Base-by-base conservation (phyloP, 35 echinoderm and acorn worm species). In the Amphiura filiformis region DNA sequence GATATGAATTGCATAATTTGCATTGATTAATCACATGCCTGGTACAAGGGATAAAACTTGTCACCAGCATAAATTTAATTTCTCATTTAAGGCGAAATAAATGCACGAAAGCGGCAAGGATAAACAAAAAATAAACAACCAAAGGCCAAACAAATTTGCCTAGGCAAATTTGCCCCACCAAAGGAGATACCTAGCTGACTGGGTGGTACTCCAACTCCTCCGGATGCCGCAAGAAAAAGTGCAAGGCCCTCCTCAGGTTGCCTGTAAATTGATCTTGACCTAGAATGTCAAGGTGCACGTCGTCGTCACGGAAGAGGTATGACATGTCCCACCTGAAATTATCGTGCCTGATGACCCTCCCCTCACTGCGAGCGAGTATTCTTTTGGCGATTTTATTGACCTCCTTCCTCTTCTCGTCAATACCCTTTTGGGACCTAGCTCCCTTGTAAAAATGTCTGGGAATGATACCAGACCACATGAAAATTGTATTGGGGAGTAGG, bases 121-220 rank as follows among this genome's bases (percentile, higher is more conserved):
- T n/a, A n/a, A n/a, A 52, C 44, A 52, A 70, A 70, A n/a, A 26
- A 70, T 70, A 15, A 70, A 23, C 15, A 70, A 70, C 61, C 26
- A 70, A 70, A n/a, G 61, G 11, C 61, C 61, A 70, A 70, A 70
- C 61, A 70, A 70, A 70, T 70, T 70, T 70, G 61, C 28, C n/a
- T n/a, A n/a, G 61, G 26, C 9, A 11, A 70, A 70, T 70, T 70
- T 70, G 61, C 61, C 61, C 61, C 61, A 70, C 61, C 26, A 11
- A 70, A 70, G 26, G 61, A 4, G 26, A 1, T 70, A 70, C 61
- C 61, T 70, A 70, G 7, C 7, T 30, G 1, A 30, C 61, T 15
- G 61, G 61, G 3, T 70, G 61, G 3, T 70, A 70, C 7, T 15
- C 15, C 26, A 70, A 23, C 4, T 11, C 26, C 26, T 47, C 17